phyloP scores from a whole-genome alignment of 1,140 invertebrate genomes.

The Hormaphis cornu region DNA sequence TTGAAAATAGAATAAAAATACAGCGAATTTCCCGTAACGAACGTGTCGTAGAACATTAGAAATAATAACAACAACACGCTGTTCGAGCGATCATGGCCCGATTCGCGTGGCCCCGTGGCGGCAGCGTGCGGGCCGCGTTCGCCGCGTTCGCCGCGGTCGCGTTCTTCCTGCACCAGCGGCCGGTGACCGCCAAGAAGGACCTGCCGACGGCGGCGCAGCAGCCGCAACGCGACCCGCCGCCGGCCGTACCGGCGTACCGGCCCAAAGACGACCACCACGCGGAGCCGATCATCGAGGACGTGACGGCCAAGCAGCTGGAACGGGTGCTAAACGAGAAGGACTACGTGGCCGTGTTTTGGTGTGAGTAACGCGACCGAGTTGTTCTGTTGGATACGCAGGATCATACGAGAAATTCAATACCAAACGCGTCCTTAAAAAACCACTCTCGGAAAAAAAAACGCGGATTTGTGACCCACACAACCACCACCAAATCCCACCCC shows the following conservation, averaged over 20 bases:
- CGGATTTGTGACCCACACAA: too few relatives aligned
- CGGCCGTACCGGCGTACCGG: not conserved
- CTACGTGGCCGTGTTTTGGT: conserved; percentile 90
- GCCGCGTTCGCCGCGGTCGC: not conserved
- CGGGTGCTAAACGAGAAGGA: conserved; percentile 78
- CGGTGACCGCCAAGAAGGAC: conserved; percentile 25
- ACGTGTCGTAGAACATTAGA: not conserved
- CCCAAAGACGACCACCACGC: conserved; percentile 42
- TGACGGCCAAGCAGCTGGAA: conserved; percentile 81
- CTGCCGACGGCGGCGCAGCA: not conserved
- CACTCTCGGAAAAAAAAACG: too few relatives aligned
- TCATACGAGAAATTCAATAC: too few relatives aligned
- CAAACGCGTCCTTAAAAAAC: too few relatives aligned
- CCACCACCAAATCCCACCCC: too few relatives aligned
- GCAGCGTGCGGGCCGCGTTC: too few relatives aligned
- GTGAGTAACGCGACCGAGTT: conserved; percentile 76
- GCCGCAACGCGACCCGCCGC: not conserved
- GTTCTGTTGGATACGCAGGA: too few relatives aligned
- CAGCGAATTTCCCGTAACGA: too few relatives aligned
- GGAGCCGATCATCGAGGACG: conserved; percentile 80
- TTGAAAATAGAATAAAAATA: too few relatives aligned
- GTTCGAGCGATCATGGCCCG: not conserved
- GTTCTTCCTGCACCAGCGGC: not conserved
- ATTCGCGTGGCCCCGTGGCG: conserved; percentile 8
- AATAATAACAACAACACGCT: too few relatives aligned